Evolutionary conservation across 2,113 vertebrate genomes (phyloP), one percentile per base, ranked within the genome.

Genomic region (Gadus macrocephalus): DNA sequence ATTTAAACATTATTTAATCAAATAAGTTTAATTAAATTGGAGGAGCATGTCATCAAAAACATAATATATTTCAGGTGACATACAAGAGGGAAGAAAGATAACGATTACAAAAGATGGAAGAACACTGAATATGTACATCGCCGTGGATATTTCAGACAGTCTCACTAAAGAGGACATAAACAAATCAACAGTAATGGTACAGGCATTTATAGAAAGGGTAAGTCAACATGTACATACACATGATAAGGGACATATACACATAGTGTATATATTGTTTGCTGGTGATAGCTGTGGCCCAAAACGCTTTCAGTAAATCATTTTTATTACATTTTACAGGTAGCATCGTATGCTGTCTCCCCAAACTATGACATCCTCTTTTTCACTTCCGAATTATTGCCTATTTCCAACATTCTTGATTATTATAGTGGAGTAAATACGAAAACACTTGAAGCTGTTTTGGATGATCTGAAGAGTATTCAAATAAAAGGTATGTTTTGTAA

Each of bases 81-180:
- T 42, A 28, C 83, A 86, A 59, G 3, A 15, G 2, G 86, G 63
- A 4, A 90, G 83, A 59, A 83, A 0, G 58, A 83, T 93, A 17
- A 42, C 15, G 7, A 53, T 92, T 14, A 55, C 77, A 1, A 81
- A 77, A 53, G 69, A 69, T 25, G 89, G 88, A 28, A 87, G 88
- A 28, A 87, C 71, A 2, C 87, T 93, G 0, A 86, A 92, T 66
- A 91, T 93, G 64, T 93, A 89, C 19, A 92, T 93, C 2, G 90
- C 76, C 14, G 66, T 93, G 60, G 92, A 93, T 69, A 83, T 89
- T 66, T 93, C 92, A 55, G 82, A 81, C 22, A 93, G 92, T 73
- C 89, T 93, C 0, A 0, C 17, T 0, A 1, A 84, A 3, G 0
- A 25, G 0, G 0, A 90, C 0, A 62, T 91, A 49, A 0, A 12